phyloP scores from a whole-genome alignment of 2,797 vertebrate genomes.

The Sphenodon punctatus region DNA sequence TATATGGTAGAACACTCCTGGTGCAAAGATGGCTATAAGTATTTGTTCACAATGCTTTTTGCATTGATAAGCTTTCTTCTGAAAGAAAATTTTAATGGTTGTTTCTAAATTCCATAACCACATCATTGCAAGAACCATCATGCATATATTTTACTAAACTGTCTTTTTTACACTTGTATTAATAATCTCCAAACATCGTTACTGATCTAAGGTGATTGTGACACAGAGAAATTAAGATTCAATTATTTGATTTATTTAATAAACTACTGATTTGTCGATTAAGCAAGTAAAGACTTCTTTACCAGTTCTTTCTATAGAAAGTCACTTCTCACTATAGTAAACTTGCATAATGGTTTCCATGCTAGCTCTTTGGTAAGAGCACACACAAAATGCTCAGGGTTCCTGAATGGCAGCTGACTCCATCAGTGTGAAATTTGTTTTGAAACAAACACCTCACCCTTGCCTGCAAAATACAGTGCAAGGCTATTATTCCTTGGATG shows the following conservation, averaged over 20 bases:
- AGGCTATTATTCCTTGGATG: no score
- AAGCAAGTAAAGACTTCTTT: no score
- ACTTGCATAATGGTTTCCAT: fast-evolving
- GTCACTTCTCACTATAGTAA: not conserved
- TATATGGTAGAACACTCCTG: not conserved
- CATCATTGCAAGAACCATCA: no score
- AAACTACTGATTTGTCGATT: not conserved
- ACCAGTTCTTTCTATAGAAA: no score
- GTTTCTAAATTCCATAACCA: no score
- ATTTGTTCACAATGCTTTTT: not conserved
- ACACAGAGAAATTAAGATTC: not conserved
- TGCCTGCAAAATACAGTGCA: no score
- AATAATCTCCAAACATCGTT: conserved; percentile 5
- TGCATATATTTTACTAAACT: not conserved
- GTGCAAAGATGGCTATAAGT: conserved; percentile 4
- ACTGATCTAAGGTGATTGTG: not conserved
- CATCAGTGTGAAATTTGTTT: no score
- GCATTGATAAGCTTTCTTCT: conserved; percentile 29
- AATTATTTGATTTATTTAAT: not conserved
- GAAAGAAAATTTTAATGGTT: conserved; percentile 34
- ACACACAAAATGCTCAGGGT: no score
- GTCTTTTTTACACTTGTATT: not conserved
- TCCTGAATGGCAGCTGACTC: no score
- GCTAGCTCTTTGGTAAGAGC: not conserved
- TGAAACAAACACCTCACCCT: no score